Evolutionary conservation across 1,140 invertebrate genomes (phyloP).

Genomic region (Bombus ignitus): DNA sequence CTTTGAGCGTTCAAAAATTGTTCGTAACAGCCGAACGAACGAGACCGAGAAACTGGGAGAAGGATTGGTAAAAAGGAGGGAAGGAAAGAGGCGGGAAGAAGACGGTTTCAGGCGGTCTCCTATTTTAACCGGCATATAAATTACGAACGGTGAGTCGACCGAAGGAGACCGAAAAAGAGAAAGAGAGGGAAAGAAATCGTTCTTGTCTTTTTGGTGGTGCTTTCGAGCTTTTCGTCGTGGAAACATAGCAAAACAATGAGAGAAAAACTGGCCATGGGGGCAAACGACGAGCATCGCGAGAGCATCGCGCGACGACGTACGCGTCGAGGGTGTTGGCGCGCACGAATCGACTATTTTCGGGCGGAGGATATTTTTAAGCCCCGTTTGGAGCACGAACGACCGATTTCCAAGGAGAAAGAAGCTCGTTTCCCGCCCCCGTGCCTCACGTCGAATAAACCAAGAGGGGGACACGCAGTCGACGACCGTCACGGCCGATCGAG

Average conservation of each 20-base stretch:
- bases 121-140: slow-evolving; percentile 70
- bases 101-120: slow-evolving; percentile 58
- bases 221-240: slow-evolving; percentile 54
- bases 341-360: slow-evolving; percentile 71
- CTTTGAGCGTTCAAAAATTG: neutral
- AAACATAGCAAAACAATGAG: slow-evolving; percentile 19
- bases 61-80: neutral
- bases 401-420: slow-evolving; percentile 59
- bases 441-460: neutral
- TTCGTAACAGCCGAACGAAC: neutral
- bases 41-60: neutral
- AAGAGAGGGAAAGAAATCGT: neutral
- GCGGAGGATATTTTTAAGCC: slow-evolving; percentile 75
- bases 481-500: slow-evolving; percentile 36
- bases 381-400: slow-evolving; percentile 62
- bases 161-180: slow-evolving; percentile 5
- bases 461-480: neutral
- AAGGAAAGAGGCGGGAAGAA: neutral
- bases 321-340: slow-evolving; percentile 56
- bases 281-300: slow-evolving; percentile 13
- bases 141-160: slow-evolving; percentile 55
- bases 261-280: neutral
- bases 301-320: neutral
- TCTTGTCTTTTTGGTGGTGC: slow-evolving; percentile 58
- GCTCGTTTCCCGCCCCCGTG: neutral